Evolutionary conservation across 2,113 vertebrate species (phyloP).

Genomic region (Chloropsis cyanopogon): DNA sequence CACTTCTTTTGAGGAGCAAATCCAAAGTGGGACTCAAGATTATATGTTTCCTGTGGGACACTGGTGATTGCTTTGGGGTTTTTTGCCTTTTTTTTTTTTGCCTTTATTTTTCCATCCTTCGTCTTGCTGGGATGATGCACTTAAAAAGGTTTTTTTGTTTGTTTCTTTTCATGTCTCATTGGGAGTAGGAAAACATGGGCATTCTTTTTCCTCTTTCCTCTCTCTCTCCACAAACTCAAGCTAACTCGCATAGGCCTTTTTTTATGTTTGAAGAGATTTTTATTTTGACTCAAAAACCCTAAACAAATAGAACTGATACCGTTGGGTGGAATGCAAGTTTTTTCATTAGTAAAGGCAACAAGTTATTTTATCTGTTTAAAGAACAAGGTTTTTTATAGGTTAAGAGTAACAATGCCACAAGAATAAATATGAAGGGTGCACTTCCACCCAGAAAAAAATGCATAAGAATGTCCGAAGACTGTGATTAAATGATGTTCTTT

Average conservation of each 20-base stretch:
- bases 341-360: not conserved
- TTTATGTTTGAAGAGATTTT: not conserved
- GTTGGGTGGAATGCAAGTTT: not conserved
- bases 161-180: not conserved
- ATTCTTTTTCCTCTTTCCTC: not conserved
- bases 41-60: not conserved
- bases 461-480: not conserved
- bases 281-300: not conserved
- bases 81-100: not conserved
- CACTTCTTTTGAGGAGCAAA: constrained; percentile 1
- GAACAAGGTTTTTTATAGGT: not conserved
- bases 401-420: not conserved
- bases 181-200: not conserved
- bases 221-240: not conserved
- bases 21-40: not conserved
- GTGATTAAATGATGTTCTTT: not conserved
- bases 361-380: not conserved
- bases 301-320: not conserved
- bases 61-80: not conserved
- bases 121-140: not conserved
- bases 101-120: not conserved
- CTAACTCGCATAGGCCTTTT: not conserved
- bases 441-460: not conserved
- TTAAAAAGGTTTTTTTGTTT: not conserved
- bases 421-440: not conserved